Percentiles rank a stretch among this genome's conserved stretches.
phyloP scores from a whole-genome alignment of 2,113 vertebrate species.

The Corythoichthys haematopterus region DNA sequence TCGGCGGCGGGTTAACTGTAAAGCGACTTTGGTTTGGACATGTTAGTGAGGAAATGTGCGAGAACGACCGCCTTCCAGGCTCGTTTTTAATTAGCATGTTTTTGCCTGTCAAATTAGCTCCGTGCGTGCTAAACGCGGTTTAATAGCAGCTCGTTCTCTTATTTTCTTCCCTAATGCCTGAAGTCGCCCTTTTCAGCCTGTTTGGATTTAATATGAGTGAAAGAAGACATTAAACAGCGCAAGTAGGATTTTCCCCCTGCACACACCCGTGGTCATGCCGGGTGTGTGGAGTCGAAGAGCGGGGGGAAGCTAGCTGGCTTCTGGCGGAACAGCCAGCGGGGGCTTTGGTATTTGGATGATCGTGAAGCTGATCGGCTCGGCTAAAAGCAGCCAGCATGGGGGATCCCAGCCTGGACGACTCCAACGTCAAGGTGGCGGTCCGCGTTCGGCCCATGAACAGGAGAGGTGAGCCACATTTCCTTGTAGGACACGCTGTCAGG shows the following conservation, averaged over 20 bases:
- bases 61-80: neutral
- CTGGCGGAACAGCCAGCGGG: conserved; percentile 34
- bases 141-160: neutral
- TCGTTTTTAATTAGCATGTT: conserved; percentile 36
- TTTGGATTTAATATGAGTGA: conserved; percentile 45
- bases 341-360: conserved; percentile 30
- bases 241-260: conserved; percentile 41
- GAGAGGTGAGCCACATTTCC: conserved; percentile 78
- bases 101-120: conserved; percentile 13
- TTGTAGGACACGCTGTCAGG: neutral
- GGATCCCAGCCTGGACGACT: conserved; percentile 76
- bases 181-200: conserved; percentile 28
- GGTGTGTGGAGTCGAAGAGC: conserved; percentile 42
- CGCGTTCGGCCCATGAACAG: conserved; percentile 92
- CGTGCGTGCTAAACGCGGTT: neutral
- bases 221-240: conserved; percentile 36
- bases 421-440: conserved; percentile 96
- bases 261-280: conserved; percentile 52
- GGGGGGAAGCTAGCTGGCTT: conserved; percentile 51
- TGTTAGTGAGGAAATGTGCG: neutral
- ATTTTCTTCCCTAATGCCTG: conserved; percentile 14
- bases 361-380: conserved; percentile 35
- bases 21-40: neutral
- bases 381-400: conserved; percentile 62
- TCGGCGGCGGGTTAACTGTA: neutral